Evolutionary conservation across 2,113 vertebrate species (phyloP).

Genomic region (Brachionichthys hirsutus): DNA sequence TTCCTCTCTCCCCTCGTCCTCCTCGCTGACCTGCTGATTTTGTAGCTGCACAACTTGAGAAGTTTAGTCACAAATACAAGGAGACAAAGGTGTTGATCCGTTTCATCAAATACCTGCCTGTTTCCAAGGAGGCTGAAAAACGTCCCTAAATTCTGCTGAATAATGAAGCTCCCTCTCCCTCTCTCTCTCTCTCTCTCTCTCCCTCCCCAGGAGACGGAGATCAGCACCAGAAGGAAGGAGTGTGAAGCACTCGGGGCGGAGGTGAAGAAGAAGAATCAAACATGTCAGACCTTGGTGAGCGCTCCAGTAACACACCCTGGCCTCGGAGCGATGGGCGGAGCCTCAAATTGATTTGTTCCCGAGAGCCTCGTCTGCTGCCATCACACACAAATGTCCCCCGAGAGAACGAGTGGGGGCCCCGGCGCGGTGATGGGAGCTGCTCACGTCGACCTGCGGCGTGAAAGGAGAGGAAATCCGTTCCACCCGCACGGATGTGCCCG

Average conservation of each 20-base stretch:
- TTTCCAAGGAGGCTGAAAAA: constrained; percentile 1
- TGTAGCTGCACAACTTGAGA: no score
- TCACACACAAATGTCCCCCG: constrained; percentile 58
- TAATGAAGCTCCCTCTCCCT: constrained; percentile 19
- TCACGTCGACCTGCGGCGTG: constrained; percentile 8
- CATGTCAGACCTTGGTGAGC: constrained; percentile 85
- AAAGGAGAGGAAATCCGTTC: constrained; percentile 29
- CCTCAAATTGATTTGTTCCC: constrained; percentile 67
- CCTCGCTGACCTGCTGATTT: no score
- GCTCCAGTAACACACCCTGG: constrained; percentile 58
- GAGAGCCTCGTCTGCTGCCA: constrained; percentile 51
- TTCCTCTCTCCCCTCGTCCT: no score
- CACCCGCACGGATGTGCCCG: no score
- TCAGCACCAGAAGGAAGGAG: constrained; percentile 77
- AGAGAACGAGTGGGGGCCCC: constrained; percentile 38
- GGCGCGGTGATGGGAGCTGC: constrained; percentile 33
- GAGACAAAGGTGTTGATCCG: background rate
- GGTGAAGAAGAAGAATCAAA: constrained; percentile 81
- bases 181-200: constrained; percentile 37
- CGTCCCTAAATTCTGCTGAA: background rate
- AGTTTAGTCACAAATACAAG: no score
- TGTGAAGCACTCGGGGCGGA: constrained; percentile 74
- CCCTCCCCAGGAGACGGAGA: constrained; percentile 77
- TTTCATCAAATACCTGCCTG: constrained; percentile 1
- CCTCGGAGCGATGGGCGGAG: constrained; percentile 48